Base-by-base conservation (phyloP, 2,888 invertebrate genomes). In the Diadegma fenestrale region DNA sequence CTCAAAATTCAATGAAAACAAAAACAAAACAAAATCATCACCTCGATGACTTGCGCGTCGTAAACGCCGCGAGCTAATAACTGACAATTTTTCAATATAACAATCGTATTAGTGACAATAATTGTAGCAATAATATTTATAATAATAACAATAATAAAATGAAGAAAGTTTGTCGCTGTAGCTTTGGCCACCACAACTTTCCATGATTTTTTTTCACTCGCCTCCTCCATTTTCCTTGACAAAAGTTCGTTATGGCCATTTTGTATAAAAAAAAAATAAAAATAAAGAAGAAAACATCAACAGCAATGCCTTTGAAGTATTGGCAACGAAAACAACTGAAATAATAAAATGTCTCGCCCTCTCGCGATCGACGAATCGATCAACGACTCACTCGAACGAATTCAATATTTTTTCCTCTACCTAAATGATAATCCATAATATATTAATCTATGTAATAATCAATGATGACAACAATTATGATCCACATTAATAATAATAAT, bases 361-460 rank as follows among this genome's bases (percentile, higher is more conserved):
- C 22, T 33, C 41, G 69, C 66, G 68, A 75, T 81, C 78, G 80
- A 75, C 66, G 45, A 30, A 63, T 82, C 85, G 85, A 85, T 82
- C 78, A 77, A 73, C 78, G 82, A 78, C 58, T 68, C 76, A 72
- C 77, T 77, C 79, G 63, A 80, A 84, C 61, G 54, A 80, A 71
- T 85, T 76, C 41, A 75, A 80, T 76, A 77, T 80, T 68, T 80
- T 68, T 87, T 84, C 68, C 43, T 82, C 85, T 84, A 87, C 78
- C 86, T 85, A 86, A 81, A 85, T 73, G 61, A 81, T 86, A 83
- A 80, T 81, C 68, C 54, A 78, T 82, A 68, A 81, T 78, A 80
- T 84, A 80, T 75, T 82, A 78, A 63, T 78, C 69, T 81, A 79
- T 81, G 37, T 72, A 64, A 84, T 80, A 69, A 84, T 84, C 82